Base-by-base conservation (phyloP, 2,113 vertebrate genomes). In the Aptenodytes patagonicus region DNA sequence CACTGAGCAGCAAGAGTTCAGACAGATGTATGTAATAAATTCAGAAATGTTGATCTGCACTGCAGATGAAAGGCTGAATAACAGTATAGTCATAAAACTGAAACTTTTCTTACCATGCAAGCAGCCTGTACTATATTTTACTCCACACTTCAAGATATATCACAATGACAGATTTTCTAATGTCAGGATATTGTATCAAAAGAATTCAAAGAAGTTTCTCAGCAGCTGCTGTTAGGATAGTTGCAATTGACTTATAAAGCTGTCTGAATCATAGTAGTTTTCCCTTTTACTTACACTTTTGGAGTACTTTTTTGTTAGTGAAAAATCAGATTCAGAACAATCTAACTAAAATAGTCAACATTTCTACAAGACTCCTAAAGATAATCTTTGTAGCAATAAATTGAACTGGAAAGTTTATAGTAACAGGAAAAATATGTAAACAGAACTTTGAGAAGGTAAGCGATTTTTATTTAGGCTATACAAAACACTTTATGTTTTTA, bases 61-160 rank as follows among this genome's bases (percentile, higher is more conserved):
- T 90, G 94, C 89, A 96, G 98, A 98, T 97, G 98, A 98, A 98
- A 97, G 98, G 94, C 90, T 95, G 96, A 98, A 97, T 94, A 97
- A 75, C 85, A 91, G 96, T 82, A 57, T 11, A 72, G 95, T 93
- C 96, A 76, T 90, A 91, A 93, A 93, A 68, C 40, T 71, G 89
- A 90, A 87, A 85, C 89, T 77, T 95, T 88, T 83, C 94, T 42
- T 62, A 94, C 81, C 54, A 42, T 83, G 55, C 64, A 75, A 84
- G 96, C 83, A 88, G 58, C 8, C 83, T 64, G 57, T 46, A 51
- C 55, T 65, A 49, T 92, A 68, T 95, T 97, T 97, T 91, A 87
- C 77, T 88, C 85, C 46, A 38, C 36, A 10, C 79, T 95, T 97
- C 94, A 91, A 97, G 95, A 96, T 92, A 82, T 75, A 87, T 95